Evolutionary conservation across 2,888 invertebrate genomes (phyloP).

Genomic region (Sepioteuthis lessoniana): DNA sequence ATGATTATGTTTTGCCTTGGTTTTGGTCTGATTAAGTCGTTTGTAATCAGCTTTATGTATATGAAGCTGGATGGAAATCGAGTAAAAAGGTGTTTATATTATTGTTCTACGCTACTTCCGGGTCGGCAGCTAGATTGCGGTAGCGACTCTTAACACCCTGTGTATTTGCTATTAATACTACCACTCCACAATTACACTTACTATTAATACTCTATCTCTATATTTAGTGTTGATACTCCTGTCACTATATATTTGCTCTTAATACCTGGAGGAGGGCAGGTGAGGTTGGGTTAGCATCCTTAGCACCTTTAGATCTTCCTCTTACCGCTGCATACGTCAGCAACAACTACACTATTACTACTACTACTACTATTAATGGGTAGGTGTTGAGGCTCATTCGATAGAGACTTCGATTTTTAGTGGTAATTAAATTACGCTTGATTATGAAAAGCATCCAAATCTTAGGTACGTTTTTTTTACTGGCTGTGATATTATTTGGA

Average conservation of each 20-base stretch:
- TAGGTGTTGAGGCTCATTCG: not conserved
- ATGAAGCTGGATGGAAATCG: not conserved
- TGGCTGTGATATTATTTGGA: not conserved
- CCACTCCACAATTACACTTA: not conserved
- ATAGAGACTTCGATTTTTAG: not conserved
- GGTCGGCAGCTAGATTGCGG: not conserved
- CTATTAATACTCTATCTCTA: slow-evolving; percentile 9
- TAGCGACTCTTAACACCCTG: not conserved
- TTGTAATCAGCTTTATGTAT: not conserved
- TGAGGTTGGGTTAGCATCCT: not conserved
- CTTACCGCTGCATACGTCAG: not conserved
- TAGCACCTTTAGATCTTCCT: not conserved
- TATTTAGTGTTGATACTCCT: slow-evolving; percentile 33
- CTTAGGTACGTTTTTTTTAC: not conserved
- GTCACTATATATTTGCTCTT: not conserved
- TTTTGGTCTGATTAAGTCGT: not conserved
- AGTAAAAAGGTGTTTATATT: not conserved
- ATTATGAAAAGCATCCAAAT: not conserved
- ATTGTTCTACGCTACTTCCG: slow-evolving; percentile 15
- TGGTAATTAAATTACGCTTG: too few species aligned
- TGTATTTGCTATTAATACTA: slow-evolving; percentile 33
- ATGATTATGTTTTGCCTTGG: too few species aligned
- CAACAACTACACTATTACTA: not conserved
- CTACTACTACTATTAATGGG: not conserved
- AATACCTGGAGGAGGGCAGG: not conserved